A percentile compares a stretch with the other conserved stretches of the same genome.
phyloP scores from a whole-genome alignment of 2,888 invertebrate species.

The Zonitis immaculata region DNA sequence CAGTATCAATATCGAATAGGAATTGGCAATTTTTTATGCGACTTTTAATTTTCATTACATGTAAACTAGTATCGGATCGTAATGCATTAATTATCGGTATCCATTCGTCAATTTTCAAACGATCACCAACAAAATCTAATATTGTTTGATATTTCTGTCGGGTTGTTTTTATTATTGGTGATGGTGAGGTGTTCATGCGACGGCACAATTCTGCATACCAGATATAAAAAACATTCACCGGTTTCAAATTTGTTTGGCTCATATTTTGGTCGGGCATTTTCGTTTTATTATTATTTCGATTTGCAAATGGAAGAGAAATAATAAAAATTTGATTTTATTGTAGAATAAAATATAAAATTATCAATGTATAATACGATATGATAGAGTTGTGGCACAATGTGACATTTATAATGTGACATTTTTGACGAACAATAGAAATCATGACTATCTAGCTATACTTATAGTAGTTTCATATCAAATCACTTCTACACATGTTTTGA shows the following conservation, averaged over 20 bases:
- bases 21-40: conserved; percentile 42
- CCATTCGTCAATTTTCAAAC: conserved; percentile 73
- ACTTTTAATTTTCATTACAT: conserved; percentile 63
- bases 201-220: conserved; percentile 48
- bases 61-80: conserved; percentile 65
- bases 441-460: no score
- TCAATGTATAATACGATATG: no score
- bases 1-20: conserved; percentile 51
- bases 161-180: conserved; percentile 41
- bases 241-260: conserved; percentile 32
- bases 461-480: no score
- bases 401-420: no score
- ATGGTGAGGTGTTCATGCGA: conserved; percentile 40
- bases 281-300: no score
- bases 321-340: no score
- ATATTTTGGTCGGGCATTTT: conserved; percentile 20
- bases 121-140: conserved; percentile 67
- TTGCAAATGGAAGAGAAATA: no score
- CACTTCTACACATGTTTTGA: no score
- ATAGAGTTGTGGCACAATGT: no score
- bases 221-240: conserved; percentile 45
- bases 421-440: no score
- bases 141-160: conserved; percentile 44
- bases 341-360: no score
- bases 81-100: conserved; percentile 68